A percentile compares a stretch with the other conserved stretches of the same genome.
Conservation (phyloP, 2,113 vertebrate species). For the Leptobrachium leishanense region DNA sequence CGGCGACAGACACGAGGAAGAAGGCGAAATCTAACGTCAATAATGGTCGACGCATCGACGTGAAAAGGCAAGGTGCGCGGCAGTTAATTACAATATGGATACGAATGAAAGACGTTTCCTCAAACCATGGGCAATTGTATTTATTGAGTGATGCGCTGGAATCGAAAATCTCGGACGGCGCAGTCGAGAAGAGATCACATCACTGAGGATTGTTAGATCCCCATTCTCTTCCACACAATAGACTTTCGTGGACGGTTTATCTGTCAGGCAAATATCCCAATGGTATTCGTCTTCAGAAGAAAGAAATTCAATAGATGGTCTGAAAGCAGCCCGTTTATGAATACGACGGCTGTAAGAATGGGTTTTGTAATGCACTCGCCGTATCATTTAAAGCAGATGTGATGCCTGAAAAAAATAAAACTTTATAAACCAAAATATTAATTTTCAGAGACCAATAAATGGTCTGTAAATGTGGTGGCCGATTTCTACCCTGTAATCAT, state of each 20-base stretch:
- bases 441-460: too few species aligned
- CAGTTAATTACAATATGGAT: conserved; percentile 36
- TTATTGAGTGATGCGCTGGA: conserved; percentile 18
- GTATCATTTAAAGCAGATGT: too few species aligned
- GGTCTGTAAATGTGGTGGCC: too few species aligned
- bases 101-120: conserved; percentile 9
- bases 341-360: too few species aligned
- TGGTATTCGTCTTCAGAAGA: too few species aligned
- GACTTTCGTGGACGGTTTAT: not conserved
- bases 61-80: not conserved
- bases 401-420: too few species aligned
- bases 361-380: too few species aligned
- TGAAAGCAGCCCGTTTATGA: too few species aligned
- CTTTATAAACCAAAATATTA: too few species aligned
- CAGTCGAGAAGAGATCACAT: not conserved
- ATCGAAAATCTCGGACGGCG: conserved; percentile 13
- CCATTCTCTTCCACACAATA: not conserved
- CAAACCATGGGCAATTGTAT: conserved; percentile 10
- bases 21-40: conserved; percentile 20
- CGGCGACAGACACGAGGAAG: conserved; percentile 14
- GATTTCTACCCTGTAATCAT: too few species aligned
- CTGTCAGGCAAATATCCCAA: not conserved
- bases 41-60: conserved; percentile 6
- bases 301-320: too few species aligned
- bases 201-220: too few species aligned